Base-by-base conservation (phyloP, 2,888 invertebrate species). In the Notodonta ziczac region DNA sequence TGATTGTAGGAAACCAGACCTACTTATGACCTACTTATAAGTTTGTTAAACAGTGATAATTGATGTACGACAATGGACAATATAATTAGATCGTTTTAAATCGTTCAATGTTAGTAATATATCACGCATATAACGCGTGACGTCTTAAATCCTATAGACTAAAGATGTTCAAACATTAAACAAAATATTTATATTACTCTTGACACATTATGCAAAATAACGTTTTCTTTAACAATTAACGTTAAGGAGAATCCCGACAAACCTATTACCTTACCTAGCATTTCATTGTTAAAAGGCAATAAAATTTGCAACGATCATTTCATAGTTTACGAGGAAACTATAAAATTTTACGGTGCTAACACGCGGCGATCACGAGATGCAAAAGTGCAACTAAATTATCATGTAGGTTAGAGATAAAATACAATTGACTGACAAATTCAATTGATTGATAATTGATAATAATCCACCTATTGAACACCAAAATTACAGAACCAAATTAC, bases 221-320 rank as follows among this genome's bases (percentile, higher is more conserved):
- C 12, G 9, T 44, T 3, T 13, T 5, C 9, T 46, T 46, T 46
- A 46, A 13, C 62, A 55, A 54, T 59, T 62, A 61, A 14, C 55
- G 62, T 60, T 54, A 60, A 63, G 60, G 46, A 52, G 62, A 67
- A 72, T 63, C 61, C 58, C 44, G 48, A 52, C 51, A 48, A 55
- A 59, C 50, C 62, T 63, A 56, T 73, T 73, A 72, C 66, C 72
- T 46, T 46, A 46, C 46, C 67, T 67, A 62, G 58, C 72, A 58
- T 63, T 69, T 73, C 55, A 66, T 73, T 67, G 73, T 72, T 63
- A 54, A 46, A 13, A 10, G 55, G 62, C 53, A 58, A 65, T 74
- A 70, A 73, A 73, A 65, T 40, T 67, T 52, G 54, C 57, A 58
- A 40, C 24, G 35, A 32, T 24, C 52, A 63, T 59, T 57, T 57